Base-by-base conservation (phyloP, 2,113 vertebrate genomes). In the Perca fluviatilis region DNA sequence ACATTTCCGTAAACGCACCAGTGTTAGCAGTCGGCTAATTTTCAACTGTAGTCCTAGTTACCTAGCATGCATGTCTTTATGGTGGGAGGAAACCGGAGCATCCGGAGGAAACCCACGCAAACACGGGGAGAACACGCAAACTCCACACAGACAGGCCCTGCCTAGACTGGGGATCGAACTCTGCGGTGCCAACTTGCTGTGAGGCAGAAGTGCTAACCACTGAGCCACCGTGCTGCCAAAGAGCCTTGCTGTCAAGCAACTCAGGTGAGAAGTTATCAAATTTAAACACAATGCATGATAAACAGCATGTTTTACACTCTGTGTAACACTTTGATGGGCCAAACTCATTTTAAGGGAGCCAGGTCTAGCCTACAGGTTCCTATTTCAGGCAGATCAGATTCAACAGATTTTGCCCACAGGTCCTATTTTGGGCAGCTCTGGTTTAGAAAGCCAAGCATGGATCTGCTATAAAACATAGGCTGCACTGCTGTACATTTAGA, bases 381-480 rank as follows among this genome's bases (percentile, higher is more conserved):
- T 86, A 84, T 88, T 91, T 91, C 53, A 72, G 66, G 81, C 61
- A 36, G 50, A 71, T 80, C 40, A 6, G 43, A 82, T 74, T 88
- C 56, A 80, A 50, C 64, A 57, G 77, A 87, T 85, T 84, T 83
- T 83, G 69, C 90, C 86, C 88, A 86, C 87, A 86, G 83, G 57
- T 69, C 40, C 70, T 90, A 83, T 89, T 89, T 83, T 83, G 43
- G 69, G 87, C 13, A 14, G 74, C 66, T 54, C 81, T 83, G 71
- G 71, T 85, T 82, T 77, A 50, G 27, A 84, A 27, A 85, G 79
- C 74, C 65, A 71, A 72, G 60, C 66, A 30, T 18, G 51, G 43
- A 77, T 84, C 74, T 46, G 75, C 76, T 64, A 57, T 77, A 54
- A 80, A 80, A 54, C 79, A 70, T 40, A 57, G 68, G 58, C 79